Base-by-base conservation (phyloP, 2,888 invertebrate species). In the Drosophila dives region DNA sequence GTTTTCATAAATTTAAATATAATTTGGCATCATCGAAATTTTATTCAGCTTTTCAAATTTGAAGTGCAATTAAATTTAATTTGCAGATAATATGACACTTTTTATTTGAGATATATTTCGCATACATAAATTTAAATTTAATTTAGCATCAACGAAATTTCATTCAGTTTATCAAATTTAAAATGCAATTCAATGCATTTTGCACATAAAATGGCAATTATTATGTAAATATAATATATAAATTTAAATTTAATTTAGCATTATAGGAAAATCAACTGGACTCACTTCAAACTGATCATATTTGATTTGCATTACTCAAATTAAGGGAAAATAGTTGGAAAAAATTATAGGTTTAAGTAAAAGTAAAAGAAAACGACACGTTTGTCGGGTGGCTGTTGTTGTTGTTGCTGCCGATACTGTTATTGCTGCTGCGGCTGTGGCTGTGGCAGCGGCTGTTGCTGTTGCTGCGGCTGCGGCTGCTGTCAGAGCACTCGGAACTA, bases 401-500 rank as follows among this genome's bases (percentile, higher is more conserved):
- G 50, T 12, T 33, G 33, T 7, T 49, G 60, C 38, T n/a, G 38
- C 26, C 10, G 34, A 23, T 36, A 17, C 64, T 63, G 72, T 40
- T 15, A 51, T 62, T 64, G 75, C 56, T 17, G 55, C 53, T 4
- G 26, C 20, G 26, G 42, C 34, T 42, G 29, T 29, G 29, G 29
- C 29, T 23, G 23, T 23, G 23, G 23, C 23, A 23, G 23, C 23
- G 23, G 34, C 63, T 11, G 34, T 6, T 33, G 32, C 55, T 53
- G 61, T 20, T 33, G 32, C 55, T 53, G 61, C 17, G 33, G n/a
- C 70, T 40, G 55, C 38, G 42, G 55, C 71, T 56, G 82, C 85
- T 81, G 78, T 85, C 89, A 86, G 84, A 91, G 85, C 83, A 91
- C 83, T 87, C 83, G 91, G 88, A 90, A 91, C 91, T 89, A 91